A percentile compares a stretch with the other conserved stretches of the same genome.
These are phyloP conservation scores for Irena cyanogastra DNA, from an alignment of 2,113 vertebrate genomes.

Conservation along the genomic window DNA sequence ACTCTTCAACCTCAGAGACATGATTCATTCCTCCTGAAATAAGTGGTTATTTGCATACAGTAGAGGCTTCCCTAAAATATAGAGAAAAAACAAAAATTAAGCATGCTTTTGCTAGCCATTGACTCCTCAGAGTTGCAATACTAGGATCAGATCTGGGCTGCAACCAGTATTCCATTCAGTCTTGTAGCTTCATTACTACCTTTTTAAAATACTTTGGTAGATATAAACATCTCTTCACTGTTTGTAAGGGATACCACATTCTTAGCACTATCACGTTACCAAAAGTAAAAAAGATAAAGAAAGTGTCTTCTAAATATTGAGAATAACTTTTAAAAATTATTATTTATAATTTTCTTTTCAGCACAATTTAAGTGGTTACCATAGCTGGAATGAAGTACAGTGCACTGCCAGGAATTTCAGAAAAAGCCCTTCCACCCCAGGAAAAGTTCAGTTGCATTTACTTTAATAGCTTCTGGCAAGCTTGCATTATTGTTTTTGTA, in stretches of 20 bases:
- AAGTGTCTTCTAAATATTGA: not conserved
- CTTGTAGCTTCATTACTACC: not conserved
- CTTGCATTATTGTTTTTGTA: slow-evolving; percentile 72
- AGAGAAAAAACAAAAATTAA: not conserved
- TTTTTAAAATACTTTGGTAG: not conserved
- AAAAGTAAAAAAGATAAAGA: not conserved
- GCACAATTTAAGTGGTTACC: not conserved
- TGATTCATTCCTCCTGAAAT: not conserved
- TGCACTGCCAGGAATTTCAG: slow-evolving; percentile 16
- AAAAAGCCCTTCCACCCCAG: slow-evolving; percentile 39
- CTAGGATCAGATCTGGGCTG: not conserved
- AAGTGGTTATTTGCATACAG: not conserved
- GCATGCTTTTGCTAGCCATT: not conserved
- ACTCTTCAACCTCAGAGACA: not conserved
- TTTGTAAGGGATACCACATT: not conserved
- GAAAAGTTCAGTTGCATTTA: slow-evolving; percentile 62
- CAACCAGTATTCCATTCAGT: not conserved
- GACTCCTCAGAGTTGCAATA: not conserved
- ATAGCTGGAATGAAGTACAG: not conserved
- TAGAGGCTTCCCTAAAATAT: not conserved
- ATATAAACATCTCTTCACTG: not conserved
- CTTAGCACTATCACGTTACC: not conserved
- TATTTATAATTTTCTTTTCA: not conserved
- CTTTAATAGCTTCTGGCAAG: slow-evolving; percentile 73
- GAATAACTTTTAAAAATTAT: not conserved